These are phyloP conservation scores for Micrasema minimum DNA, from an alignment of 1,140 invertebrate genomes.

Conservation along the genomic window DNA sequence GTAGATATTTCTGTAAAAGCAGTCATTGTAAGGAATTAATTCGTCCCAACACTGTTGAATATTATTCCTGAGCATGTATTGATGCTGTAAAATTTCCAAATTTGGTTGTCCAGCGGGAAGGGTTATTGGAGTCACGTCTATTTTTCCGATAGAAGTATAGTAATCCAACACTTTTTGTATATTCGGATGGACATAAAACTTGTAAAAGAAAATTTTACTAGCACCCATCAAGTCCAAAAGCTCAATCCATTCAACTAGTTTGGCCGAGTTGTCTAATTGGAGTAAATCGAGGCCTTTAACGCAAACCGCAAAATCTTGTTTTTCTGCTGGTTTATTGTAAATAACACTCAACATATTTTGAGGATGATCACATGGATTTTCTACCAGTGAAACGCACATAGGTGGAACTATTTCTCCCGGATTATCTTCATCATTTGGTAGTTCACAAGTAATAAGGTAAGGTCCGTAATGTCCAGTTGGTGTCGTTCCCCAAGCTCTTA, in stretches of 20 bases:
- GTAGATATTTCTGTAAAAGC: constrained; percentile 93
- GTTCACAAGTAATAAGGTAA: constrained; percentile 88
- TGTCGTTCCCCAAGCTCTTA: constrained; percentile 93
- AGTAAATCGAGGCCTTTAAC: constrained; percentile 94
- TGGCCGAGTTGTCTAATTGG: constrained; percentile 88
- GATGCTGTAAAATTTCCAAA: constrained; percentile 85
- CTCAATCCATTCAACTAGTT: constrained; percentile 95
- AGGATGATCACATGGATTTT: constrained; percentile 83
- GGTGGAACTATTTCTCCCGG: no score
- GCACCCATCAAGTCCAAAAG: constrained; percentile 86
- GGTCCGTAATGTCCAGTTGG: constrained; percentile 92
- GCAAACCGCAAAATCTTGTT: constrained; percentile 91
- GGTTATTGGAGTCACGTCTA: constrained; percentile 87
- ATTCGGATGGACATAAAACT: constrained; percentile 90
- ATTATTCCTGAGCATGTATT: constrained; percentile 88
- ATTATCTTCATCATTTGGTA: constrained; percentile 78
- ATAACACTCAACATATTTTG: constrained; percentile 89
- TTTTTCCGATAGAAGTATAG: constrained; percentile 79
- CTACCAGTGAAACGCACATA: constrained; percentile 86
- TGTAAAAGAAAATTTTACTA: constrained; percentile 93
- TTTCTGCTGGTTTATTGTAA: constrained; percentile 77
- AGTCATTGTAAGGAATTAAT: constrained; percentile 96
- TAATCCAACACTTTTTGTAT: constrained; percentile 89
- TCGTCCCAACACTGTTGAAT: constrained; percentile 95
- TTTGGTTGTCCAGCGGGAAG: constrained; percentile 93